Evolutionary conservation across 2,797 vertebrate genomes (phyloP).

Genomic region (Eulemur albifrons): DNA sequence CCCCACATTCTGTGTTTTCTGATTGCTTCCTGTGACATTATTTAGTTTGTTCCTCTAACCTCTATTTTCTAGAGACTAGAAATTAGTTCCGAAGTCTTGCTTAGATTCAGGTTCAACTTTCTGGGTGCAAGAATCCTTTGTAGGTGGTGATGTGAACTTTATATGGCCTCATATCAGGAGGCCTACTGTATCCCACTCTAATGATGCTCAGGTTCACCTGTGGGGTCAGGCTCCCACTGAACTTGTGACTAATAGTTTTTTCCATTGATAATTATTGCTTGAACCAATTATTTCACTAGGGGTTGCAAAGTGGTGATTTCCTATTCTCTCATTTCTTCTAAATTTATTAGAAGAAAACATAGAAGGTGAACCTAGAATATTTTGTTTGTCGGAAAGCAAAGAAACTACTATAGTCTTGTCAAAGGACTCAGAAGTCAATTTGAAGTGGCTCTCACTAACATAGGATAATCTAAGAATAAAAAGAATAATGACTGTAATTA

Average conservation of each 20-base stretch:
- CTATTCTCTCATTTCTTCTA: background rate
- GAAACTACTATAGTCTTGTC: background rate
- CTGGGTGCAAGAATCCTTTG: background rate
- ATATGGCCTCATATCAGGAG: background rate
- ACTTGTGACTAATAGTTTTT: background rate
- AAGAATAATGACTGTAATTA: background rate
- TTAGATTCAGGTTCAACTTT: background rate
- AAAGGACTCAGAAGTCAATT: background rate
- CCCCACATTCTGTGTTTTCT: background rate
- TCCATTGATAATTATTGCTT: background rate
- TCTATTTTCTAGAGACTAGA: background rate
- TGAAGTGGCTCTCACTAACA: background rate
- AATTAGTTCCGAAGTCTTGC: background rate
- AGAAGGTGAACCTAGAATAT: background rate
- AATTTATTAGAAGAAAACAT: conserved; percentile 34
- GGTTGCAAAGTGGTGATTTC: background rate
- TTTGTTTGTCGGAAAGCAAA: background rate
- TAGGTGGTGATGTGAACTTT: background rate
- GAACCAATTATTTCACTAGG: background rate
- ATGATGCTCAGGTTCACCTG: background rate
- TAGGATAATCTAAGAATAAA: background rate
- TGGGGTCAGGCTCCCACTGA: background rate
- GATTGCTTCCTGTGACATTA: background rate
- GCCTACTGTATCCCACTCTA: background rate
- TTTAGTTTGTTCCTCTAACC: background rate